Base-by-base conservation (phyloP, 2,888 invertebrate species). In the Heliconius aoede region DNA sequence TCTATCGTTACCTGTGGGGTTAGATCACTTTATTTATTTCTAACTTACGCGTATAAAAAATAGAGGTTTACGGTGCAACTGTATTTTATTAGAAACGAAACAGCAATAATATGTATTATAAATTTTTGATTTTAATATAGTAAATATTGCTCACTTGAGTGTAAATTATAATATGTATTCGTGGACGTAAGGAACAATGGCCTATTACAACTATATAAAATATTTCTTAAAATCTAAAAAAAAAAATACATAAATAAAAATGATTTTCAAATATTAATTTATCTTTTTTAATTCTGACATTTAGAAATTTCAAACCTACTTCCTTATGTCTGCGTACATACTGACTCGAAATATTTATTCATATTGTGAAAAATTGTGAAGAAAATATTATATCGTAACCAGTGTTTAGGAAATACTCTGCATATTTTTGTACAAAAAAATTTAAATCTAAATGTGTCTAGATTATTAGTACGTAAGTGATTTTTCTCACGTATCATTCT, bases 361-460 rank as follows among this genome's bases (percentile, higher is more conserved):
- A 80, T 82, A 78, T 60, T 80, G 81, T 80, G 81, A 21, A 36
- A 65, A 24, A 24, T 13, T 81, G 80, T 83, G 81, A 78, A 82
- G 78, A 79, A 80, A 81, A 78, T 81, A 82, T 81, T 82, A 84
- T 83, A 79, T 81, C 67, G 84, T 86, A 86, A 85, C 84, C 79
- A 80, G 86, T 88, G 86, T 86, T 86, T 88, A 86, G 85, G 84
- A 85, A 87, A 85, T 88, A 86, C 86, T 89, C 86, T 84, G 87
- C 89, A 89, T 91, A 91, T 91, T 91, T 91, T 91, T 91, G 91
- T 91, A 91, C 87, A 90, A 89, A 82, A 55, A 89, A 83, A 80
- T 84, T 84, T 85, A 85, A n/a, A 85, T 86, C 86, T 86, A 84
- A 84, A 82, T 81, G 83, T 85, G 82, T 84, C 85, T 86, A 84